Evolutionary conservation across 2,113 vertebrate genomes (phyloP).

Genomic region (Phalacrocorax brasilianus): DNA sequence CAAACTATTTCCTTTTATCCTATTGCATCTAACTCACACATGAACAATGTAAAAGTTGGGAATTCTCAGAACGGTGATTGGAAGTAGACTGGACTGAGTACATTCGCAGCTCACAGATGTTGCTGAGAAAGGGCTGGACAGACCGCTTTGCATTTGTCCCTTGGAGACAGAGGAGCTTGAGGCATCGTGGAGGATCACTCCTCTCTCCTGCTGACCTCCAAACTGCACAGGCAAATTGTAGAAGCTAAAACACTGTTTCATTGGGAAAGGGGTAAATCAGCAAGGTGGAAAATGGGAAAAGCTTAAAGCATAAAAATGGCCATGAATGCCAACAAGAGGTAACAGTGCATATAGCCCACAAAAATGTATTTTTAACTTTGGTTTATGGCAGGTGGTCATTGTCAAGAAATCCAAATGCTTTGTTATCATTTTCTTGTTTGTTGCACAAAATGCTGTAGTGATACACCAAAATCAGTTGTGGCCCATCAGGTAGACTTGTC

Average conservation of each 20-base stretch:
- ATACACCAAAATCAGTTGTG: not conserved
- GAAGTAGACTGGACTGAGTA: not conserved
- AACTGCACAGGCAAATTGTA: not conserved
- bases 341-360: not conserved
- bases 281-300: not conserved
- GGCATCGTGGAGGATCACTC: not conserved
- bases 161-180: not conserved
- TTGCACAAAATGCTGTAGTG: not conserved
- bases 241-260: not conserved
- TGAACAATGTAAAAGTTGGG: not conserved
- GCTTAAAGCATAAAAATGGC: not conserved
- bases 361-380: not conserved
- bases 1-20: not conserved
- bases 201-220: not conserved
- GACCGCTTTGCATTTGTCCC: not conserved
- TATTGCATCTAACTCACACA: not conserved
- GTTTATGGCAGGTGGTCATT: not conserved
- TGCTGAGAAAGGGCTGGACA: not conserved
- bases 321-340: not conserved
- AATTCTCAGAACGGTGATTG: not conserved
- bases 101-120: not conserved
- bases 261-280: not conserved
- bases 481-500: not conserved
- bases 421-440: not conserved
- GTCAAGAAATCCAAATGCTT: not conserved